Base-by-base conservation (phyloP, 2,888 invertebrate species). In the Sisyra terminalis region DNA sequence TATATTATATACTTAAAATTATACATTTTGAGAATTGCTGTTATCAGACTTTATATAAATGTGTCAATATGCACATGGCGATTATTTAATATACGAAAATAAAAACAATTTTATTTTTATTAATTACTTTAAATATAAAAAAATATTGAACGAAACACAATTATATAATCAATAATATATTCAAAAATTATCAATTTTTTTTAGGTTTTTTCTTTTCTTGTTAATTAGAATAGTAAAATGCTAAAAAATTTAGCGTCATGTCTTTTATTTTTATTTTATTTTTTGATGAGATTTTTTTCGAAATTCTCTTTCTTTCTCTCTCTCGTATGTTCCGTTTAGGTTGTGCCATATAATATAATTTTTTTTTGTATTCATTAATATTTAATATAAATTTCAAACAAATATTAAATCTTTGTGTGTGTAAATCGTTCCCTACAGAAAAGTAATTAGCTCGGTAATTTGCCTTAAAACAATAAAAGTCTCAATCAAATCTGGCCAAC, bases 11-110 rank as follows among this genome's bases (percentile, higher is more conserved):
- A 56, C 57, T 61, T 60, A 60, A 60, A 24, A 60, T 58, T 58
- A 63, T 61, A 63, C 61, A 60, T 60, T 60, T 59, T 61, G 63
- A 64, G 63, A 63, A 63, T 61, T 63, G 61, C 61, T 61, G 61
- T 58, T 44, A 59, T 63, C 63, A 64, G 63, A 64, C 63, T 64
- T 64, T 57, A 59, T 24, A 24, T 57, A 57, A 58, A 58, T 56
- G 60, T 60, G 60, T 59, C 56, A 57, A 51, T 54, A 55, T 44
- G 48, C 47, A 46, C 48, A 46, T 46, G 49, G 47, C 46, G 45
- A 48, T 45, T 45, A 46, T 42, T 40, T 43, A 35, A 18, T 24
- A 29, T 31, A 43, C 24, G 31, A 43, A 43, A 43, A 43, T 32
- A 43, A 43, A 42, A 42, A 35, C 34, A 35, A 42, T 42, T 40